A percentile compares a stretch with the other conserved stretches of the same genome.
phyloP scores from a whole-genome alignment of 1,140 invertebrate species.

The Pentalonia nigronervosa region DNA sequence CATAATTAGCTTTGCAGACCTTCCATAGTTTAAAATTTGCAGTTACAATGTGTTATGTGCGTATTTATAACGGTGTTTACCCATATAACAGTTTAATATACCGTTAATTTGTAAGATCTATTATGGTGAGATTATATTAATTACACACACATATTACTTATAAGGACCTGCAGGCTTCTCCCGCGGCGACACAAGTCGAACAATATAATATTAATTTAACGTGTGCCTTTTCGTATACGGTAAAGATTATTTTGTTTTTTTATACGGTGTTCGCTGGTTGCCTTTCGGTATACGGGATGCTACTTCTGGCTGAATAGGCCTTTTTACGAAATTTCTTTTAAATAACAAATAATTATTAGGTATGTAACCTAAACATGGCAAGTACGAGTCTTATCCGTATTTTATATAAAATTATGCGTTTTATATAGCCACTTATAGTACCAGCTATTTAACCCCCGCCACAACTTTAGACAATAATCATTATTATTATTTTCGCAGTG shows the following conservation, averaged over 20 bases:
- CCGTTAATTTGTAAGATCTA: not conserved
- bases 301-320: not conserved
- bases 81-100: not conserved
- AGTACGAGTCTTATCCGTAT: not conserved
- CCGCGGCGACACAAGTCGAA: not conserved
- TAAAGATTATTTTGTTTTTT: not conserved
- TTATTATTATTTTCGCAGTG: not conserved
- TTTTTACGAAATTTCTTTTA: not conserved
- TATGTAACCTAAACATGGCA: too few relatives aligned
- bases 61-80: slow-evolving; percentile 1
- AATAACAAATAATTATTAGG: not conserved
- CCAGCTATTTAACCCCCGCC: not conserved
- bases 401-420: too few relatives aligned
- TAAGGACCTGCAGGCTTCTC: not conserved
- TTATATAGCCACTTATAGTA: not conserved
- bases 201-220: not conserved
- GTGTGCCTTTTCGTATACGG: not conserved
- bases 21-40: not conserved
- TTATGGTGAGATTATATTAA: too few relatives aligned
- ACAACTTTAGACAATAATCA: not conserved
- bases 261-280: too few relatives aligned
- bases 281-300: too few relatives aligned
- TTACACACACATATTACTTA: not conserved
- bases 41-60: not conserved
- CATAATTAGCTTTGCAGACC: not conserved